Percentiles rank a stretch among this genome's conserved stretches.
Evolutionary conservation across 2,888 invertebrate species (phyloP).

Genomic region (Podabrus alpinus): DNA sequence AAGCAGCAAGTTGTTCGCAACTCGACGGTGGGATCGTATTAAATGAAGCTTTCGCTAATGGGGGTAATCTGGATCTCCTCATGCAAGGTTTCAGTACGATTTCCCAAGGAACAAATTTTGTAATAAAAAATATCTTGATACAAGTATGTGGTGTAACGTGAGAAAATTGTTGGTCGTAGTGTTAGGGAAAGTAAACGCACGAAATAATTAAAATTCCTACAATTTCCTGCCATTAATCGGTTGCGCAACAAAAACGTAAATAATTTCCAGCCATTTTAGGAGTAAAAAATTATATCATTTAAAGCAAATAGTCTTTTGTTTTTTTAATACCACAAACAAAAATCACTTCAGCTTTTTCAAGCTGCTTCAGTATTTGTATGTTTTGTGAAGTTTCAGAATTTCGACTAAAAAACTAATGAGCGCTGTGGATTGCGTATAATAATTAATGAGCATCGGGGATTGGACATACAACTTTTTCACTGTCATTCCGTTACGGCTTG

Average conservation of each 20-base stretch:
- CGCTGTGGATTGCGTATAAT: conserved; percentile 13
- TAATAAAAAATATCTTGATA: neutral
- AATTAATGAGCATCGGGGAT: conserved; percentile 15
- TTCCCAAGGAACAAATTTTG: neutral
- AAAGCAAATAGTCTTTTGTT: neutral
- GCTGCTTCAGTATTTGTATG: conserved; percentile 2
- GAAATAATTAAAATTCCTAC: neutral
- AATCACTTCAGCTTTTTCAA: neutral
- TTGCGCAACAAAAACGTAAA: neutral
- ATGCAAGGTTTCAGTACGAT: too few relatives aligned
- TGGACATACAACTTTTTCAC: conserved; percentile 19
- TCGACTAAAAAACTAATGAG: conserved; percentile 13
- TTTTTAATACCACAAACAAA: neutral
- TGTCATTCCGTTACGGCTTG: conserved; percentile 9
- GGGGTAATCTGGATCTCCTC: too few relatives aligned
- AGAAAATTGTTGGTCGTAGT: neutral
- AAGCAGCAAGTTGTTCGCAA: too few relatives aligned
- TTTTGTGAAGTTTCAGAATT: conserved; percentile 4
- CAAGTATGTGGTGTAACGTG: neutral
- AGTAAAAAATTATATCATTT: neutral
- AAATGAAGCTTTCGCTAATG: too few relatives aligned
- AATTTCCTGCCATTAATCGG: neutral
- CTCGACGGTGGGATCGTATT: too few relatives aligned
- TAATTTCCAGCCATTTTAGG: neutral
- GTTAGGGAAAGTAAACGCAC: neutral